phyloP scores from a whole-genome alignment of 2,113 vertebrate genomes.

The Eurystomus gularis region DNA sequence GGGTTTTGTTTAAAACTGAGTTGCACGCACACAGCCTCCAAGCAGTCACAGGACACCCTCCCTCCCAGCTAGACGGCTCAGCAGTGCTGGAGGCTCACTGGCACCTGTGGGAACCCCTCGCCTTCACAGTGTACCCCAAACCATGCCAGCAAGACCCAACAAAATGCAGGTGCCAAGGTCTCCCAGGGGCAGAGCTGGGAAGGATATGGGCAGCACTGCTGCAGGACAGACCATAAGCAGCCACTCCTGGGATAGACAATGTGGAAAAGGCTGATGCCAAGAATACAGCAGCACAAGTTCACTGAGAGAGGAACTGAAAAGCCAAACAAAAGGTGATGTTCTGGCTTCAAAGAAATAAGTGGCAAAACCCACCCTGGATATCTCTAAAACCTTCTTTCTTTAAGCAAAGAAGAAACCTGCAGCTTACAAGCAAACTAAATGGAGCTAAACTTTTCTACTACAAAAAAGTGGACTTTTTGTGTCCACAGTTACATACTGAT shows the following conservation, averaged over 20 bases:
- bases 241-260: fast-evolving
- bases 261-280: fast-evolving
- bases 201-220: background rate
- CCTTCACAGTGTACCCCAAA: background rate
- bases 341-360: background rate
- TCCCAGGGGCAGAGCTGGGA: fast-evolving
- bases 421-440: background rate
- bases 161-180: fast-evolving
- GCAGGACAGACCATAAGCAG: background rate
- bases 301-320: background rate
- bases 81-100: background rate
- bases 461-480: background rate
- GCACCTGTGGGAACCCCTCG: background rate
- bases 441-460: background rate
- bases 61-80: fast-evolving
- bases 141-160: background rate
- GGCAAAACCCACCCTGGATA: fast-evolving
- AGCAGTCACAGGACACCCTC: background rate
- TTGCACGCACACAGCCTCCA: background rate
- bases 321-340: background rate
- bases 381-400: background rate
- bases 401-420: background rate
- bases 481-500: fast-evolving
- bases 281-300: background rate
- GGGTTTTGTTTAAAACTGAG: background rate